Evolutionary conservation across 2,797 vertebrate species (phyloP), one percentile per base, ranked within the genome.

Genomic region (Kryptolebias ocellatus): DNA sequence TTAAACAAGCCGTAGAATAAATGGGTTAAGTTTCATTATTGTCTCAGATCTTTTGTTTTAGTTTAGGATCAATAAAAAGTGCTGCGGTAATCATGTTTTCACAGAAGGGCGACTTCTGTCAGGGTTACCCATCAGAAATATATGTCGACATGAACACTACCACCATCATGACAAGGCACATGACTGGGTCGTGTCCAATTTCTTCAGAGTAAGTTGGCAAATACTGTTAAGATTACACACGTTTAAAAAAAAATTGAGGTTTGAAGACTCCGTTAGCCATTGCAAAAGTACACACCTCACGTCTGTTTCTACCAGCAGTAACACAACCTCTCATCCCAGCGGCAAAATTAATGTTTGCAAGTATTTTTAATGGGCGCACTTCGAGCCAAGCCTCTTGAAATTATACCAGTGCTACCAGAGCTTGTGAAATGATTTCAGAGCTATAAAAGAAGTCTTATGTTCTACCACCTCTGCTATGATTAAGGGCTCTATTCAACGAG

Each of bases 311-410:
- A 95, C 95, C 95, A 95, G 95, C 86, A 86, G 94, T 95, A 96
- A 97, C 94, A 93, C 92, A 95, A 93, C 79, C 89, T 93, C 85
- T 81, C 82, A 89, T 94, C 94, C 94, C 95, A 92, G 92, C 94
- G 94, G 95, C 94, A 92, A 94, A 94, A 95, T 95, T 89, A 94
- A 94, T 92, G 92, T 96, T 95, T 94, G 96, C 94, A 94, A 96
- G 95, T 92, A 94, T 95, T 94, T 96, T 96, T 96, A 95, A 91
- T 92, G 90, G 93, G 92, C 94, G 94, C 94, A 94, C 91, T 90
- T 92, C 94, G 94, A 92, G 92, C 92, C 84, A 88, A 92, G 93
- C 94, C 94, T 95, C 96, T 94, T 93, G 91, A 90, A 95, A 95
- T 94, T 89, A 93, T 95, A 93, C 93, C 92, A 94, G 89, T 78